A percentile compares a stretch with the other conserved stretches of the same genome.
These are phyloP conservation scores for Aurelia aurita DNA, from an alignment of 30 jellyfish, hydroid and myxozoan genomes.

Conservation along the genomic window DNA sequence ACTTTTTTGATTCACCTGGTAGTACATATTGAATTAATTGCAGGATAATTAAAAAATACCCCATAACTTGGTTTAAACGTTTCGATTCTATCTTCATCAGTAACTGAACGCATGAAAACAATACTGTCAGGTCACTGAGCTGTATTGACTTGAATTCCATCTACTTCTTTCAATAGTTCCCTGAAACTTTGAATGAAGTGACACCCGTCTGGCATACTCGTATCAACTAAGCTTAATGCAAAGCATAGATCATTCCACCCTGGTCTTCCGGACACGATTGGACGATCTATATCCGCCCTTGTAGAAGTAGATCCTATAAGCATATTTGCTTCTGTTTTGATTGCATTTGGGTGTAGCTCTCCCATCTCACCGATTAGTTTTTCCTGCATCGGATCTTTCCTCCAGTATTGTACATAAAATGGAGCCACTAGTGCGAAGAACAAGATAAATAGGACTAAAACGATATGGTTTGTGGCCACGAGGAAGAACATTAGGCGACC, in stretches of 20 bases:
- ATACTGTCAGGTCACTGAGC: too few relatives aligned
- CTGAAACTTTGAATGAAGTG: neutral
- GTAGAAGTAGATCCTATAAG: neutral
- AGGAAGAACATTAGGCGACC: conserved; percentile 41
- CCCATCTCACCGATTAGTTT: neutral
- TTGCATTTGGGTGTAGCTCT: neutral
- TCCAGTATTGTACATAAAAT: conserved; percentile 1
- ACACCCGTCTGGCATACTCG: neutral
- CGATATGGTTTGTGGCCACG: neutral
- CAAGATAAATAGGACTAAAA: neutral
- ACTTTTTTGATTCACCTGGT: too few relatives aligned
- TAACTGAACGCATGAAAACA: too few relatives aligned
- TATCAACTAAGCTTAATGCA: conserved; percentile 5
- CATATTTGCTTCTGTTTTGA: neutral
- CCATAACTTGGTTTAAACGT: too few relatives aligned
- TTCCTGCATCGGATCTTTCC: neutral
- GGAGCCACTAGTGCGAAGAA: neutral
- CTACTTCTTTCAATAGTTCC: neutral
- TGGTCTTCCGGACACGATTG: neutral
- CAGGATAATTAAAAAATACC: too few relatives aligned
- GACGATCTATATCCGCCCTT: neutral
- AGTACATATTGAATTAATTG: too few relatives aligned
- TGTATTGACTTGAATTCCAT: too few relatives aligned
- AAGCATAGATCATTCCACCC: conserved; percentile 29
- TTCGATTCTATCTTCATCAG: too few relatives aligned